phyloP scores from a whole-genome alignment of 2,888 invertebrate species.

The Tricholauxania praeusta region DNA sequence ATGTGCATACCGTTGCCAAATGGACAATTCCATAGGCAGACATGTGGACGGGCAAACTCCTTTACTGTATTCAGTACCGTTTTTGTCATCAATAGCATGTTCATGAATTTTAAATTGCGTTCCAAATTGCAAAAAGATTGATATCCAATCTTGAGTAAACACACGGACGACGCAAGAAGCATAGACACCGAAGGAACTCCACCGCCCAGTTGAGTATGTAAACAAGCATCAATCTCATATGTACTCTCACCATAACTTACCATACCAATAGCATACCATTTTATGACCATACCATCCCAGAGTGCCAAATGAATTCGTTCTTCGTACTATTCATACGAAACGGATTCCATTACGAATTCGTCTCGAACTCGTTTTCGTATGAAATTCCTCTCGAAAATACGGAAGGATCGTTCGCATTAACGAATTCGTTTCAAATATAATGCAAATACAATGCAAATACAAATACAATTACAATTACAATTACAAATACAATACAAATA shows the following conservation, averaged over 20 bases:
- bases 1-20: slow-evolving; percentile 19
- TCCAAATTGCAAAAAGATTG: slow-evolving; percentile 65
- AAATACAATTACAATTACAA: too few relatives aligned
- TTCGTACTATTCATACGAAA: too few relatives aligned
- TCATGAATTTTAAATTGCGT: slow-evolving; percentile 65
- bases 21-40: slow-evolving; percentile 29
- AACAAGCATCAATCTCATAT: slow-evolving; percentile 6
- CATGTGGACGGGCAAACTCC: slow-evolving; percentile 15
- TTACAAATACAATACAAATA: too few relatives aligned
- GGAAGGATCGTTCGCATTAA: too few relatives aligned
- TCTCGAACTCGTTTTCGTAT: too few relatives aligned
- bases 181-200: not conserved
- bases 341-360: too few relatives aligned
- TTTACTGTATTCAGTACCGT: slow-evolving; percentile 39
- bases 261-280: not conserved
- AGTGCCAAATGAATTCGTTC: too few relatives aligned
- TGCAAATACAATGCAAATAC: too few relatives aligned
- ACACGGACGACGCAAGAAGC: slow-evolving; percentile 11
- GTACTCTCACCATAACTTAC: not conserved
- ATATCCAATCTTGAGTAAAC: slow-evolving; percentile 64
- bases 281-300: too few relatives aligned
- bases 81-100: slow-evolving; percentile 63
- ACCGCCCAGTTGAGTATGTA: slow-evolving; percentile 29
- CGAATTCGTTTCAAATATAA: too few relatives aligned
- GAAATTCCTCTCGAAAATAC: too few relatives aligned